Conservation (phyloP, 2,113 vertebrate genomes). For the Campylomormyrus tamandua region DNA sequence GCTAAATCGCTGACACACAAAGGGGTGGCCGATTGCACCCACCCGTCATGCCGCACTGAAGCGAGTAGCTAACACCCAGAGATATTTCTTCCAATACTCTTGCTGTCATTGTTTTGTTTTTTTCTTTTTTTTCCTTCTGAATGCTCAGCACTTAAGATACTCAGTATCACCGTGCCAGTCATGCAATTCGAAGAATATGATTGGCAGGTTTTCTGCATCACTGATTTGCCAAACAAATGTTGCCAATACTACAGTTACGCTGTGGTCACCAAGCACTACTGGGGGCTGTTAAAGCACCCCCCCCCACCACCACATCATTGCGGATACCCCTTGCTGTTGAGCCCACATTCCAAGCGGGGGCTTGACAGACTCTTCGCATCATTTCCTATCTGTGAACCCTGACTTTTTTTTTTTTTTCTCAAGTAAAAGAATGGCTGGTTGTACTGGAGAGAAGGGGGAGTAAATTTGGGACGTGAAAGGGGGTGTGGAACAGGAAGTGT, state of each 20-base stretch:
- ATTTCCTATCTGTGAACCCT: constrained; percentile 33
- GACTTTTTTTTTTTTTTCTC: constrained; percentile 18
- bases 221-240: not conserved
- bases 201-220: not conserved
- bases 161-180: not conserved
- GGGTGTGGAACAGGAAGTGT: constrained; percentile 43
- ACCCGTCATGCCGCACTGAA: not conserved
- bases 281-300: not conserved
- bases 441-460: constrained; percentile 37
- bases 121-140: not conserved
- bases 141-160: not conserved
- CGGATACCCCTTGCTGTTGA: not conserved
- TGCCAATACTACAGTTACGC: not conserved
- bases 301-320: not conserved
- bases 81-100: not conserved
- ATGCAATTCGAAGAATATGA: not conserved
- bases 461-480: not conserved
- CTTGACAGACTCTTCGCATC: constrained; percentile 15
- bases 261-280: not conserved
- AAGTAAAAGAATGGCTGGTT: constrained; percentile 26
- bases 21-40: too few species aligned
- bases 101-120: not conserved
- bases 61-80: not conserved
- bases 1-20: not conserved
- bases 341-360: not conserved